Base-by-base conservation (phyloP, 2,888 invertebrate species). In the Agonopterix arenella region DNA sequence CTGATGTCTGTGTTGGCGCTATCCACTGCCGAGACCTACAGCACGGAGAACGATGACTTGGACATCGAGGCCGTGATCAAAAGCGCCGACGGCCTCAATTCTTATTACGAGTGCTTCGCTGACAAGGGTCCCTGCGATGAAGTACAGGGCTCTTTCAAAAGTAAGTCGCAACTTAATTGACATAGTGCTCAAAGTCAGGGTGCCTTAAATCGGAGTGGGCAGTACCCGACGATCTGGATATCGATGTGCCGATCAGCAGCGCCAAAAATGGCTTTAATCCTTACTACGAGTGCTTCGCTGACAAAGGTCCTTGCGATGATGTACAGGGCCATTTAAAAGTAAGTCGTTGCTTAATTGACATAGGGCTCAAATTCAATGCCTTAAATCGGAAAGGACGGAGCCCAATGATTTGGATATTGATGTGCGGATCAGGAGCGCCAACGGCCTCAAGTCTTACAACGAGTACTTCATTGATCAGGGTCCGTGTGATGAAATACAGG, bases 351-450 rank as follows among this genome's bases (percentile, higher is more conserved):
- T 28, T 7, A 28, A 28, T 28, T 28, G 28, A 28, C 28, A 28
- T 28, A 28, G 5, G 5, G 28, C 28, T 7, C 28, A 28, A 28
- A 7, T 1, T 28, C 28, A 28, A 5, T 28, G 28, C 28, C 28
- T 7, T 5, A 28, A 5, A 7, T 28, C 7, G 18, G 18, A 4
- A 4, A 4, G 18, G 18, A 18, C 4, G 18, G 4, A 18, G 4
- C 18, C 18, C 18, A 83, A 84, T 49, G 51, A 81, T 55, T 55
- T 84, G 18, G 79, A 84, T 44, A 66, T 84, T 1, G 73, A 78
- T 0, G 67, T 57, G 0, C 55, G 4, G 61, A n/a, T 76, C 0
- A 58, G 54, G 0, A 54, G 77, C 42, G 1, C 36, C 0, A 57
- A 59, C 0, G 40, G 55, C 0, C 56, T 80, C 11, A 57, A 67